Evolutionary conservation across 2,888 invertebrate genomes (phyloP).

Genomic region (Caenorhabditis doughertyi): DNA sequence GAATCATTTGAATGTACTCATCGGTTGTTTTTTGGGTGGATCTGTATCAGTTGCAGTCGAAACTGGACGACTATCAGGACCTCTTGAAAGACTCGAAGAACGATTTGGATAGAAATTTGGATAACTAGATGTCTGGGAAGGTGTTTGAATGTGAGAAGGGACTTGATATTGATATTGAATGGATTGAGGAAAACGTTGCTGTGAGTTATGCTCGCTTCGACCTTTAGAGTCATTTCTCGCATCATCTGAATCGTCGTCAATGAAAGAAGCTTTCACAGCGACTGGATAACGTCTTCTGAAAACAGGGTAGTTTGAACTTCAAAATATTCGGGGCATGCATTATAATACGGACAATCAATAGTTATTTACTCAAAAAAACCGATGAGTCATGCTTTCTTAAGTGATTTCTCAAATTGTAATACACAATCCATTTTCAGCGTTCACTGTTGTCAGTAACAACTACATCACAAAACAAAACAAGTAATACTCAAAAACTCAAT

Average conservation of each 20-base stretch:
- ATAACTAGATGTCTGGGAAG: background rate
- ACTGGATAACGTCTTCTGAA: conserved; percentile 52
- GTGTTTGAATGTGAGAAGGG: background rate
- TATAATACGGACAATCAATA: no score
- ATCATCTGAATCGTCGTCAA: conserved; percentile 33
- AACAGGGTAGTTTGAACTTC: background rate
- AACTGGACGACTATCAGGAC: conserved; percentile 24
- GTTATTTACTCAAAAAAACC: no score
- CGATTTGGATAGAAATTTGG: conserved; percentile 4
- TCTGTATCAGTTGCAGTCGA: conserved; percentile 46
- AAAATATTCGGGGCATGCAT: background rate
- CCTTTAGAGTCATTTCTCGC: conserved; percentile 3
- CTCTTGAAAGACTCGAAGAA: conserved; percentile 17
- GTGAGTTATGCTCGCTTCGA: background rate
- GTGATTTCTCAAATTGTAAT: no score
- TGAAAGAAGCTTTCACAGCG: conserved; percentile 36
- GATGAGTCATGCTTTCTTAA: no score
- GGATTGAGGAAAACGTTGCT: background rate
- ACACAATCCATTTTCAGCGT: background rate
- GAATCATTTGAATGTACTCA: conserved; percentile 54
- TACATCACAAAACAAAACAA: conserved; percentile 16
- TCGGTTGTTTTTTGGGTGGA: conserved; percentile 36
- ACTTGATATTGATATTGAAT: conserved; percentile 4
- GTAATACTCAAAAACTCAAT: conserved; percentile 3
- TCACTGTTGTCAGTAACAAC: background rate